Evolutionary conservation across 2,797 vertebrate species (phyloP).

Genomic region (Enteromius fasciolatus): DNA sequence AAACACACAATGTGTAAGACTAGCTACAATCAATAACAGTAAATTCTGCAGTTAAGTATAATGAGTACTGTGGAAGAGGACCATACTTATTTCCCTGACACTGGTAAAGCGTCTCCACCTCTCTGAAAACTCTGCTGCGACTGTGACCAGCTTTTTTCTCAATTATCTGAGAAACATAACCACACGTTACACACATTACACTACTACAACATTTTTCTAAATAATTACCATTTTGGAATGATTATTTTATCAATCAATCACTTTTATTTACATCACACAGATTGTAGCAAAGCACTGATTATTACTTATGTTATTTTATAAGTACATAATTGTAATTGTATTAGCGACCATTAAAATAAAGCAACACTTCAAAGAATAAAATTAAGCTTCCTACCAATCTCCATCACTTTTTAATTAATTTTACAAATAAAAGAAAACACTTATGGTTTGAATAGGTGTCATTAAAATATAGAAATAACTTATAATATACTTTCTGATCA

Average conservation of each 20-base stretch:
- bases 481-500: neutral
- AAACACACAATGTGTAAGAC: constrained; percentile 17
- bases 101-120: constrained; percentile 96
- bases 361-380: neutral
- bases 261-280: too few relatives aligned
- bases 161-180: constrained; percentile 82
- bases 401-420: neutral
- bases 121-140: constrained; percentile 91
- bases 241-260: neutral
- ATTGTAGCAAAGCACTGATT: too few relatives aligned
- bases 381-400: neutral
- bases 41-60: neutral
- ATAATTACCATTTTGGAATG: neutral
- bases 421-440: neutral
- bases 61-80: neutral
- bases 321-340: neutral
- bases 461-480: neutral
- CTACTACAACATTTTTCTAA: neutral
- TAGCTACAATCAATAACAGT: neutral
- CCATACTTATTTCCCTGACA: constrained; percentile 95
- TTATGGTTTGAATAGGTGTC: neutral
- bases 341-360: neutral
- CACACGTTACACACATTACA: neutral
- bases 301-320: neutral
- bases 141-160: constrained; percentile 93